A percentile compares a stretch with the other conserved stretches of the same genome.
Conservation (phyloP, 53 echinoderm and acorn worm genomes). For the Holothuria scabra region DNA sequence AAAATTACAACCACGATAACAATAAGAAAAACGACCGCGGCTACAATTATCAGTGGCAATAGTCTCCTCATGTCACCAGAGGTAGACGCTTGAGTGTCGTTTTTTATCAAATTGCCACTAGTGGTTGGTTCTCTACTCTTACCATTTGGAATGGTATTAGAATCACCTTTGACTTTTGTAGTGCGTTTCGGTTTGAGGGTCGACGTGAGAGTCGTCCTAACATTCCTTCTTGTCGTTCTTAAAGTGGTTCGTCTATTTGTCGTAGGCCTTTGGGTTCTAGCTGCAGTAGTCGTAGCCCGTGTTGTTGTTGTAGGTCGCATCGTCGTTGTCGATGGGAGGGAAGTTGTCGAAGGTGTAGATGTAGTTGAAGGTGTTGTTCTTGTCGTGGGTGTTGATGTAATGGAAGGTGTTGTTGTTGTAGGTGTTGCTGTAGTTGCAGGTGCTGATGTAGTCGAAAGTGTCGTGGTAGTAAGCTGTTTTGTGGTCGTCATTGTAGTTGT, state of each 20-base stretch:
- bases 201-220: neutral
- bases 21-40: constrained; percentile 7
- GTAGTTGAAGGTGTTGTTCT: neutral
- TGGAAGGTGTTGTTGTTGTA: neutral
- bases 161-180: neutral
- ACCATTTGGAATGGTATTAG: neutral
- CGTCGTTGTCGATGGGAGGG: constrained; percentile 15
- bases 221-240: neutral
- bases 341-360: constrained; percentile 2
- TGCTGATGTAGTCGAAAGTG: neutral
- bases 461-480: neutral
- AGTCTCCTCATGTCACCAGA: neutral
- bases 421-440: constrained; percentile 12
- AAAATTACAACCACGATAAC: constrained; percentile 22
- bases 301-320: constrained; percentile 25
- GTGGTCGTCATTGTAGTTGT: neutral
- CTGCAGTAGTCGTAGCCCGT: constrained; percentile 6
- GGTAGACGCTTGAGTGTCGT: neutral
- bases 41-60: constrained; percentile 27
- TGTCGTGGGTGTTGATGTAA: neutral
- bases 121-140: neutral
- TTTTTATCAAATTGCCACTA: neutral
- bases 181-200: neutral
- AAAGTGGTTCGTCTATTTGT: neutral
- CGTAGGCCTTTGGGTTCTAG: neutral